Base-by-base conservation (phyloP, 1,140 invertebrate species). In the Varroa destructor region DNA sequence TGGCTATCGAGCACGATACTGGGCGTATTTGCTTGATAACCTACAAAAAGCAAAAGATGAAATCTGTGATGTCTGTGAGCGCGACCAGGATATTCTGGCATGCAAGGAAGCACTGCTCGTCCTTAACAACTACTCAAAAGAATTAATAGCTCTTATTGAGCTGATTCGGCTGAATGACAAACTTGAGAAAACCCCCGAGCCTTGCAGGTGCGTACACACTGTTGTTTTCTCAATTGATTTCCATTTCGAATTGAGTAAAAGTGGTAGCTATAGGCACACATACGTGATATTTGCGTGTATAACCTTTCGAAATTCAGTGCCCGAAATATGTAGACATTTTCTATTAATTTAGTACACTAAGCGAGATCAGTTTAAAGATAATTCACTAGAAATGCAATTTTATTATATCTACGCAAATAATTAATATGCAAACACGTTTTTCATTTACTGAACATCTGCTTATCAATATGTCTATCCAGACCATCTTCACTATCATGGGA, bases 11-110 rank as follows among this genome's bases (percentile, higher is more conserved):
- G 89, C 90, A 37, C 80, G 93, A 57, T 95, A 96, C 78, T 97
- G 93, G 93, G 90, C 91, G 2, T 86, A 94, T 77, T 81, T 97
- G 51, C 95, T 96, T 82, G 91, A 92, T 57, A 96, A 96, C 81
- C 81, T 97, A 58, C 88, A 93, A 79, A 80, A 92, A 76, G 90
- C 92, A 42, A 89, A 96, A 70, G 85, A 87, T 82, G 84, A 84
- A 74, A 85, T 86, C 55, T 86, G 86, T 76, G 79, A 83, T 72
- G 85, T 84, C 6, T 87, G 85, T 79, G 84, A 86, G 79, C 79
- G 80, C 51, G 84, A 86, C 77, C 84, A 86, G 77, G 85, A 82
- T 79, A 81, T 84, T 71, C 78, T 83, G 6, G 84, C 86, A 77
- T 86, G 85, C 77, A 84, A 85, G 85, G 93, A 96, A 83, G 90